Evolutionary conservation across 64 coral and sea anemone genomes (phyloP).

Genomic region (Astreopora myriophthalma): DNA sequence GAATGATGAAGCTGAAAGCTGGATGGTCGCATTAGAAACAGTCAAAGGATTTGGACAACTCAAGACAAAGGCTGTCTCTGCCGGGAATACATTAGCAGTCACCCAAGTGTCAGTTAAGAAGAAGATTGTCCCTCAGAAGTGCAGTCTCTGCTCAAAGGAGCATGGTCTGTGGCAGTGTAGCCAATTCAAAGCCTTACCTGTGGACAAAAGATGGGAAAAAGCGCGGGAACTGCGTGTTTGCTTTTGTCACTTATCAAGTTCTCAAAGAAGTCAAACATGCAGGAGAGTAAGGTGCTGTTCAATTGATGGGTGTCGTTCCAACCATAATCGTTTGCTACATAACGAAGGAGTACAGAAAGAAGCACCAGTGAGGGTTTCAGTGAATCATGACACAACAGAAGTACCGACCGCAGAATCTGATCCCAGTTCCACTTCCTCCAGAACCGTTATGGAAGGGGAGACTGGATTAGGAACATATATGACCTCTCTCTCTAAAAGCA

Average conservation of each 20-base stretch:
- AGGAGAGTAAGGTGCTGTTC: background rate
- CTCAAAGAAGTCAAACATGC: background rate
- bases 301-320: conserved; percentile 13
- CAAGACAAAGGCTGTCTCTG: background rate
- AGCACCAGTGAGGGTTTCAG: background rate
- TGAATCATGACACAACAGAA: background rate
- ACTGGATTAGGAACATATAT: background rate
- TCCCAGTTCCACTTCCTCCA: too few species aligned
- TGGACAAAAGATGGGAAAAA: background rate
- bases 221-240: background rate
- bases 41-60: background rate
- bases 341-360: background rate
- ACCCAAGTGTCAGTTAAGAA: background rate
- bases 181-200: background rate
- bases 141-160: background rate
- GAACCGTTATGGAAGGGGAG: background rate
- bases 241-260: background rate
- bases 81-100: background rate
- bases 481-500: background rate
- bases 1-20: conserved; percentile 24
- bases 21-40: background rate
- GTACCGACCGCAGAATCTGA: background rate
- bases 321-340: background rate
- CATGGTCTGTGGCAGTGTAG: conserved; percentile 25
- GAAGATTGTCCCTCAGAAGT: background rate